Base-by-base conservation (phyloP, 2,113 vertebrate species). In the Tragulus kanchil region DNA sequence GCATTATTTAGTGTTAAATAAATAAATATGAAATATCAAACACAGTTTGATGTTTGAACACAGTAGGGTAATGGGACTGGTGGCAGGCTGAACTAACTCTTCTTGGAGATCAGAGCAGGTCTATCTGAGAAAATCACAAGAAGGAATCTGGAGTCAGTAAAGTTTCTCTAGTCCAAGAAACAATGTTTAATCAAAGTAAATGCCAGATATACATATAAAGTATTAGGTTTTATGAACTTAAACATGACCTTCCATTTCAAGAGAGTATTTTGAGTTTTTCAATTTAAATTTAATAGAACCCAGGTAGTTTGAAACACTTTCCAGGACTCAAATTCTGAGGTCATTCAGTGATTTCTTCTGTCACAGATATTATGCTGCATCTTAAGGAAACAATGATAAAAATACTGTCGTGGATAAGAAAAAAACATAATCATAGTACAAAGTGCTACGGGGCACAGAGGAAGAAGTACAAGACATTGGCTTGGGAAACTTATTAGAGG, bases 1-100 rank as follows among this genome's bases (percentile, higher is more conserved):
- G 58, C 42, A 93, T 75, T 87, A 93, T 75, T 89, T 87, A 94
- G 59, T 69, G 25, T 12, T 45, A 84, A 92, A 52, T 85, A 65
- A 67, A 45, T 87, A 6, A 90, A 93, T 69, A 62, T 31, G 11
- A 88, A 95, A 95, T 69, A 64, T 69, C 10, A 65, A 75, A 26
- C 61, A 36, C 25, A 64, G 15, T 83, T 89, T 93, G 93, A 48
- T n/a, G 17, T 36, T 90, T 83, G 14, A 79, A 92, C 23, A 92
- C 8, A 85, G n/a, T 36, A 83, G 13, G 11, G 2, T 26, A 7
- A 25, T 31, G 5, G 36, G 48, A n/a, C 14, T 59, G 14, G 17
- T n/a, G 31, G 36, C 5, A 79, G 61, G 23, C 14, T 58, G 25
- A 61, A 26, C 17, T 62, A 45, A n/a, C 13, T 78, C 31, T 28